Evolutionary conservation across 2,888 invertebrate species (phyloP).

Genomic region (Ennomos quercinarius): DNA sequence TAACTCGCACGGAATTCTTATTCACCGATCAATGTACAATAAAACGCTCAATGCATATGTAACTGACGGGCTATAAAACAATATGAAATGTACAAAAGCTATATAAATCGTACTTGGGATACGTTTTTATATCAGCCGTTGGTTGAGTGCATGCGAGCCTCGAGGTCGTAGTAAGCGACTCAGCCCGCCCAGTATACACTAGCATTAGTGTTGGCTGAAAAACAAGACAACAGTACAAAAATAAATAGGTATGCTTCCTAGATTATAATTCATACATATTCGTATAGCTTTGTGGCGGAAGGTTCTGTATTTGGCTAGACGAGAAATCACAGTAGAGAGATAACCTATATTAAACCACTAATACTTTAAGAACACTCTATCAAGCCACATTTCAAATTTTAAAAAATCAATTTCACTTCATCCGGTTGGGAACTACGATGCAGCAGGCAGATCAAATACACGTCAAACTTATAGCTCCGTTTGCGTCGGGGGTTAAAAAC

Average conservation of each 20-base stretch:
- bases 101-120: slow-evolving; percentile 23
- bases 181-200: slow-evolving; percentile 19
- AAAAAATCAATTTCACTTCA: no score
- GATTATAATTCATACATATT: no score
- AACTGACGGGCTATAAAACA: slow-evolving; percentile 27
- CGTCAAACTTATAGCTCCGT: no score
- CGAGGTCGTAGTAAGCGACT: slow-evolving; percentile 28
- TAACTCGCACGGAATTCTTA: slow-evolving; percentile 10
- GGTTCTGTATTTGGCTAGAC: not conserved
- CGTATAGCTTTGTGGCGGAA: not conserved
- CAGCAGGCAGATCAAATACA: no score
- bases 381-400: no score
- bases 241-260: not conserved
- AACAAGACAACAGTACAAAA: not conserved
- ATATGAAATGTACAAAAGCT: slow-evolving; percentile 21
- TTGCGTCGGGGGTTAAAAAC: no score
- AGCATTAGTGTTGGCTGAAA: slow-evolving; percentile 20
- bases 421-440: no score
- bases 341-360: no score
- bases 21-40: slow-evolving; percentile 20
- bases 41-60: slow-evolving; percentile 22
- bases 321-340: not conserved
- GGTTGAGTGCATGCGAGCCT: slow-evolving; percentile 17
- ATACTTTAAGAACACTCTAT: no score
- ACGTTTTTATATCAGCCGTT: slow-evolving; percentile 17